Percentiles rank a stretch among this genome's conserved stretches.
Evolutionary conservation across 30 jellyfish, hydroid and myxozoan species (phyloP).

Genomic region (Haliclystus octoradiatus): DNA sequence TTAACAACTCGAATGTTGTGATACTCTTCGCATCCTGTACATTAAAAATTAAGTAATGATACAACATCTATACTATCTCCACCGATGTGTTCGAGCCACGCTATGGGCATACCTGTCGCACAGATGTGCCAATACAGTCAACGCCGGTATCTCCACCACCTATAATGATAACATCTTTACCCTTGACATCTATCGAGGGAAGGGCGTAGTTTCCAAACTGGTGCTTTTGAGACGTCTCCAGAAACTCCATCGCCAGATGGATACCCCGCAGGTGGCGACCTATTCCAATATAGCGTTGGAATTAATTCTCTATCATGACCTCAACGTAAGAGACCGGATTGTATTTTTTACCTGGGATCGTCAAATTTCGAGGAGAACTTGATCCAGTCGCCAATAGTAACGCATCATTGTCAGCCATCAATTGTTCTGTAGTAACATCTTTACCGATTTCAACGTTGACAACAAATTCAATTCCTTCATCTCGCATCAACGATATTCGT

Average conservation of each 20-base stretch:
- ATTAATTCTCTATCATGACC: too few relatives aligned
- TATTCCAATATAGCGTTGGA: too few relatives aligned
- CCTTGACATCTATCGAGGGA: conserved; percentile 32
- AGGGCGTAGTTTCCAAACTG: conserved; percentile 44
- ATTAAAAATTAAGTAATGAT: neutral
- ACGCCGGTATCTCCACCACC: conserved; percentile 80
- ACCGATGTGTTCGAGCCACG: too few relatives aligned
- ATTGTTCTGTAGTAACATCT: conserved; percentile 13
- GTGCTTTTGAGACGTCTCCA: conserved; percentile 61
- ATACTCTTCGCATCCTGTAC: conserved; percentile 49
- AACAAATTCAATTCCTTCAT: conserved; percentile 46
- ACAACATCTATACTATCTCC: too few relatives aligned
- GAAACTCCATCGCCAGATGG: conserved; percentile 67
- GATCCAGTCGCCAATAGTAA: conserved; percentile 59
- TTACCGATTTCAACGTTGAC: conserved; percentile 42
- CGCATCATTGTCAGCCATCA: conserved; percentile 35
- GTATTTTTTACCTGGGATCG: conserved; percentile 40
- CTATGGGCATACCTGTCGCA: conserved; percentile 24
- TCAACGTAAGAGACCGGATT: too few relatives aligned
- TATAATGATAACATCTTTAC: conserved; percentile 37
- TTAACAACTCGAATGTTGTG: conserved; percentile 51
- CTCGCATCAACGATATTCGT: conserved; percentile 38
- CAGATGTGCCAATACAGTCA: conserved; percentile 64
- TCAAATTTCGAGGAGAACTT: conserved; percentile 43
- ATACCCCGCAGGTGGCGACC: conserved; percentile 54